Conservation (phyloP, 2,113 vertebrate genomes). For the Tautogolabrus adspersus region DNA sequence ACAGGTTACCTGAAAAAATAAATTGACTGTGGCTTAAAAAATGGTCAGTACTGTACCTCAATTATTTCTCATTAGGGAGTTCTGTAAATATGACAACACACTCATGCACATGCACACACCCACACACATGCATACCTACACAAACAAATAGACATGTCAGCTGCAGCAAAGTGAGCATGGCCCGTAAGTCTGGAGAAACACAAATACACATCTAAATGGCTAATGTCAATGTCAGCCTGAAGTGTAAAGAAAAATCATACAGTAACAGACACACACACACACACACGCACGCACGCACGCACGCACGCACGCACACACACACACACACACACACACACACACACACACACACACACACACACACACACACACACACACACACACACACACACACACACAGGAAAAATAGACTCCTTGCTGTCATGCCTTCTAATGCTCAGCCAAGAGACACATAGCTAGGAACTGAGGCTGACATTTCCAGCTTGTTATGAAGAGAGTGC, state of each 20-base stretch:
- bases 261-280: conserved; percentile 4
- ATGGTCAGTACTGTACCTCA: conserved; percentile 50
- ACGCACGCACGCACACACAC: conserved; percentile 3
- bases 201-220: conserved; percentile 75
- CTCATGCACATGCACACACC: neutral
- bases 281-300: conserved; percentile 29
- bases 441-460: conserved; percentile 74
- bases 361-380: conserved; percentile 16
- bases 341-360: neutral
- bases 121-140: conserved; percentile 20
- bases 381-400: conserved; percentile 45
- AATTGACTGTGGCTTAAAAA: conserved; percentile 59
- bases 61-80: conserved; percentile 73
- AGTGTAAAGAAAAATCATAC: conserved; percentile 76
- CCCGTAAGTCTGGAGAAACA: conserved; percentile 64
- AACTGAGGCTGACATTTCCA: conserved; percentile 68
- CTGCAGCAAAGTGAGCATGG: conserved; percentile 59
- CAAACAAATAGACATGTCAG: conserved; percentile 63
- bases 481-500: conserved; percentile 66
- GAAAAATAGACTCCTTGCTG: conserved; percentile 71
- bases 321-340: conserved; percentile 38
- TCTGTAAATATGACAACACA: conserved; percentile 64
- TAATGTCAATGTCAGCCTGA: conserved; percentile 73
- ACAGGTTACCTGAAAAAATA: conserved; percentile 59
- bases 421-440: conserved; percentile 65